A percentile compares a stretch with the other conserved stretches of the same genome.
Evolutionary conservation across 2,113 vertebrate genomes (phyloP).

Genomic region (Sceloporus undulatus): DNA sequence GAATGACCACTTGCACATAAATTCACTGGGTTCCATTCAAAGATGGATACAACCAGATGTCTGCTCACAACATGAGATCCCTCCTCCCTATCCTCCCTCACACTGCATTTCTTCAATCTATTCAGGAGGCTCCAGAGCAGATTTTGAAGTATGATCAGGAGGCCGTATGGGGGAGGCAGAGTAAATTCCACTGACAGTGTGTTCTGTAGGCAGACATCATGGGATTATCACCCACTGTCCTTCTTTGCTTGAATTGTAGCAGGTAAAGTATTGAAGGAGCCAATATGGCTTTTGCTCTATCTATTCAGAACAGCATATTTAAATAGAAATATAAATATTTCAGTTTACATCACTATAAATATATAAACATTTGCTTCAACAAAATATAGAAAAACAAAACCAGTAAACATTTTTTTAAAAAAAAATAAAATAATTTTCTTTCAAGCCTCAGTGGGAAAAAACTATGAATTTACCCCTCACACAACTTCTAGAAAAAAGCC

Average conservation of each 20-base stretch:
- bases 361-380: background rate
- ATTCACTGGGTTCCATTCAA: background rate
- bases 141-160: background rate
- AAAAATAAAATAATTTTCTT: slow-evolving; percentile 23
- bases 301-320: slow-evolving; percentile 8
- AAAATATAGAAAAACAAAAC: slow-evolving; percentile 25
- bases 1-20: background rate
- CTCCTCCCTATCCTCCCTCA: background rate
- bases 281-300: slow-evolving; percentile 4
- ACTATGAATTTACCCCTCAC: background rate
- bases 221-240: slow-evolving; percentile 5
- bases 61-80: background rate
- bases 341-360: slow-evolving; percentile 34
- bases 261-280: slow-evolving; percentile 1
- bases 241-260: slow-evolving; percentile 26
- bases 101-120: background rate
- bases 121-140: background rate
- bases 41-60: background rate
- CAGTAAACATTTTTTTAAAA: slow-evolving; percentile 15
- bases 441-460: background rate
- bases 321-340: slow-evolving; percentile 1
- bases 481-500: background rate
- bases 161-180: background rate
- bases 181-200: background rate
- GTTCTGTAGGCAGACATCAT: background rate